phyloP scores from a whole-genome alignment of 2,797 vertebrate genomes.

The Sandelia bainsii region DNA sequence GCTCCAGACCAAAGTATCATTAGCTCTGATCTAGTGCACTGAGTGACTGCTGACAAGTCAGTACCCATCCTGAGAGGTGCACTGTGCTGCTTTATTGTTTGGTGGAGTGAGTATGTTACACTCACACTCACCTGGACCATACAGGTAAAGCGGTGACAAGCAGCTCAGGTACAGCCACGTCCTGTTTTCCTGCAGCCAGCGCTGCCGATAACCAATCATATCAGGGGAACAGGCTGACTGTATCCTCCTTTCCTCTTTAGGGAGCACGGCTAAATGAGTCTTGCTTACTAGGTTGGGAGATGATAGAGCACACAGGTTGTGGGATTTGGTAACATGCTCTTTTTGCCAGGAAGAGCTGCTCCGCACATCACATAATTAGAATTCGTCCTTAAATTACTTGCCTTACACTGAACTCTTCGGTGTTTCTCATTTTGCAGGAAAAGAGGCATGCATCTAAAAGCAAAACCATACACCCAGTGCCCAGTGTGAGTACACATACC shows the following conservation, averaged over 20 bases:
- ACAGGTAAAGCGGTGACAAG: constrained; percentile 80
- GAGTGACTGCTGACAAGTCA: constrained; percentile 25
- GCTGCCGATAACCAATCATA: constrained; percentile 83
- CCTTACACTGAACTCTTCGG: constrained; percentile 3
- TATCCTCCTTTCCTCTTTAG: constrained; percentile 75
- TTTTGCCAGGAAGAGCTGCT: constrained; percentile 26
- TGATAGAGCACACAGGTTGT: constrained; percentile 66
- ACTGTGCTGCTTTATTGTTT: constrained; percentile 35
- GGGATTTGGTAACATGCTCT: constrained; percentile 40
- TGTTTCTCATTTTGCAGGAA: no score
- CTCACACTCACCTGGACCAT: constrained; percentile 82
- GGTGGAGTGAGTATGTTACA: constrained; percentile 69
- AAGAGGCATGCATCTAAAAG: background rate
- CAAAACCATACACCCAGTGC: constrained; percentile 28
- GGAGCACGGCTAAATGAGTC: constrained; percentile 67
- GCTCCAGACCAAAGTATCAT: background rate
- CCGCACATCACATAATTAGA: background rate
- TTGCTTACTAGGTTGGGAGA: constrained; percentile 71
- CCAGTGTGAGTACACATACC: constrained; percentile 6
- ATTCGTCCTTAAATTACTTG: background rate
- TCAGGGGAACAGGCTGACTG: constrained; percentile 75
- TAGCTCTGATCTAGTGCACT: constrained; percentile 9
- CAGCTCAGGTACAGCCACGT: constrained; percentile 86
- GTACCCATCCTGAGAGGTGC: constrained; percentile 16
- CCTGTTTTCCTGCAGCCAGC: constrained; percentile 85